Evolutionary conservation across 2,113 vertebrate species (phyloP).

Genomic region (Dryoscopus gambensis): DNA sequence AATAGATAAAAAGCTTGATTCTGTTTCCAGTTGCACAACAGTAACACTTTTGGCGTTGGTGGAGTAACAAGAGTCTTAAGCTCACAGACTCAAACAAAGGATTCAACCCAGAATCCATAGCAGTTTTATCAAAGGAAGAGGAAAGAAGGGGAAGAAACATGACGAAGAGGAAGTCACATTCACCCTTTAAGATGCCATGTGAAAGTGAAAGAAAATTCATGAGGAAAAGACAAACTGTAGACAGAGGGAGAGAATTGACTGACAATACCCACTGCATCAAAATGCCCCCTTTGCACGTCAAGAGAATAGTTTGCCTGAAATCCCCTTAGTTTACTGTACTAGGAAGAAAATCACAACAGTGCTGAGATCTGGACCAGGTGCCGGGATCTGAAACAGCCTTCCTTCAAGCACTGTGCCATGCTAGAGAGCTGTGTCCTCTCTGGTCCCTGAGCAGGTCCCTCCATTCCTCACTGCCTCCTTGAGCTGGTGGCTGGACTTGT

Average conservation of each 20-base stretch:
- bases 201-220: background rate
- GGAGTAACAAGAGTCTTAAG: background rate
- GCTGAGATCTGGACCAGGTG: background rate
- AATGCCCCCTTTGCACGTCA: background rate
- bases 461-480: background rate
- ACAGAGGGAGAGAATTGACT: background rate
- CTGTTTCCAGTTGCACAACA: background rate
- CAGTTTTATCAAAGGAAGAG: background rate
- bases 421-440: background rate
- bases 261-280: background rate
- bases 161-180: background rate
- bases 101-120: background rate
- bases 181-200: background rate
- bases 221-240: background rate
- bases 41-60: accelerated
- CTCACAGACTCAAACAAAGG: background rate
- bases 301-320: background rate
- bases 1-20: background rate
- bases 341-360: background rate
- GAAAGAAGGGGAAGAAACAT: accelerated
- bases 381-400: background rate
- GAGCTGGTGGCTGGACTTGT: background rate
- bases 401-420: background rate
- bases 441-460: background rate
- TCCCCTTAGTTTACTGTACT: background rate